phyloP scores from a whole-genome alignment of 1,140 invertebrate genomes.

The Zaprionus africanus region DNA sequence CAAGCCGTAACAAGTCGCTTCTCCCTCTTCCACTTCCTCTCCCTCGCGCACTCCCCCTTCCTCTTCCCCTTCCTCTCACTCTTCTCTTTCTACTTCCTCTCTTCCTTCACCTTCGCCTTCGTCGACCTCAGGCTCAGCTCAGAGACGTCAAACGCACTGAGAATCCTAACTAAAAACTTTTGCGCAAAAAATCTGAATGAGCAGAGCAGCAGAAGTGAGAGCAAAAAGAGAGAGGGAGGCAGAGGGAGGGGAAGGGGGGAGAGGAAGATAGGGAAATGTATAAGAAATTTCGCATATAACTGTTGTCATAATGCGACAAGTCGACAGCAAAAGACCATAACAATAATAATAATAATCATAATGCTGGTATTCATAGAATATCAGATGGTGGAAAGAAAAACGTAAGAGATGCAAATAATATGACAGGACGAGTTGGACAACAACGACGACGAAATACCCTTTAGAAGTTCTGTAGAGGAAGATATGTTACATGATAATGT shows the following conservation, averaged over 20 bases:
- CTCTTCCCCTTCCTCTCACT: background rate
- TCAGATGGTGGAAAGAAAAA: background rate
- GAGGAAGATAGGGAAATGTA: background rate
- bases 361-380: conserved; percentile 15
- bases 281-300: background rate
- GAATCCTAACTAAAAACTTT: conserved; percentile 21
- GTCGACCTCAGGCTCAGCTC: background rate
- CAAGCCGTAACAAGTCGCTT: conserved; percentile 8
- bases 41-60: background rate
- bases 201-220: background rate
- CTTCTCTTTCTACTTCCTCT: background rate
- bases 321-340: conserved; percentile 26
- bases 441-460: background rate
- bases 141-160: conserved; percentile 11
- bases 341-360: conserved; percentile 32
- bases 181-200: conserved; percentile 9
- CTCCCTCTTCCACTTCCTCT: no score
- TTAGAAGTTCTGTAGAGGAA: no score
- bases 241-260: background rate
- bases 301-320: conserved; percentile 40
- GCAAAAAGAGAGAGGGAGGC: background rate
- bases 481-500: no score
- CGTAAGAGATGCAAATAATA: background rate
- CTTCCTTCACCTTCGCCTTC: background rate
- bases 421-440: background rate